Conservation (phyloP, 1,140 invertebrate genomes). For the Caenorhabditis inopinata region DNA sequence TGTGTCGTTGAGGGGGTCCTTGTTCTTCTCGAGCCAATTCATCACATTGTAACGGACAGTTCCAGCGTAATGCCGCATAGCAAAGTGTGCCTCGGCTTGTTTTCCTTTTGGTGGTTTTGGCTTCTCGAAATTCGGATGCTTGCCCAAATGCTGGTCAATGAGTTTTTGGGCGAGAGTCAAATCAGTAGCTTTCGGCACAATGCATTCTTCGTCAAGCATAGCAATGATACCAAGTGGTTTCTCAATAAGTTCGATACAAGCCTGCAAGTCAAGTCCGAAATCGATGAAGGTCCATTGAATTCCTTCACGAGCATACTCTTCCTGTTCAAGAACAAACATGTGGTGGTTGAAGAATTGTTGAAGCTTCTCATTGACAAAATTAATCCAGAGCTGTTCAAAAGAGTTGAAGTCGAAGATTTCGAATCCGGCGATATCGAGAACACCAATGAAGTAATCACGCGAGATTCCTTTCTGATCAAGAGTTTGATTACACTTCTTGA, state of each 20-base stretch:
- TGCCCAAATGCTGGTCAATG: constrained; percentile 96
- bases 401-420: constrained; percentile 99
- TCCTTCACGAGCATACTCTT: constrained; percentile 95
- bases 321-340: constrained; percentile 99
- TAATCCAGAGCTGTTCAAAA: constrained; percentile 99
- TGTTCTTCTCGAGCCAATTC: constrained; percentile 99
- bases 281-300: constrained; percentile 99
- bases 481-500: constrained; percentile 65
- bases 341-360: constrained; percentile 99
- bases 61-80: constrained; percentile 97
- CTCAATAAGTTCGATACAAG: constrained; percentile 98
- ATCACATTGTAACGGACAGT: constrained; percentile 92
- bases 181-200: constrained; percentile 99
- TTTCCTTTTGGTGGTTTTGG: constrained; percentile 94
- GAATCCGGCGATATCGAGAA: constrained; percentile 99
- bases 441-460: constrained; percentile 73
- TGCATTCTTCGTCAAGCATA: constrained; percentile 99
- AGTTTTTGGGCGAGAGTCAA: constrained; percentile 96
- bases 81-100: constrained; percentile 90
- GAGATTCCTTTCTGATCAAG: constrained; percentile 62
- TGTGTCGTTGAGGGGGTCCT: constrained; percentile 98
- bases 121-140: constrained; percentile 90
- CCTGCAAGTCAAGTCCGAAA: constrained; percentile 96
- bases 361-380: constrained; percentile 91
- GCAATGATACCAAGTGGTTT: constrained; percentile 99